A percentile compares a stretch with the other conserved stretches of the same genome.
These are phyloP conservation scores for Eucera pruinosa DNA, from an alignment of 2,888 invertebrate species.

Conservation along the genomic window DNA sequence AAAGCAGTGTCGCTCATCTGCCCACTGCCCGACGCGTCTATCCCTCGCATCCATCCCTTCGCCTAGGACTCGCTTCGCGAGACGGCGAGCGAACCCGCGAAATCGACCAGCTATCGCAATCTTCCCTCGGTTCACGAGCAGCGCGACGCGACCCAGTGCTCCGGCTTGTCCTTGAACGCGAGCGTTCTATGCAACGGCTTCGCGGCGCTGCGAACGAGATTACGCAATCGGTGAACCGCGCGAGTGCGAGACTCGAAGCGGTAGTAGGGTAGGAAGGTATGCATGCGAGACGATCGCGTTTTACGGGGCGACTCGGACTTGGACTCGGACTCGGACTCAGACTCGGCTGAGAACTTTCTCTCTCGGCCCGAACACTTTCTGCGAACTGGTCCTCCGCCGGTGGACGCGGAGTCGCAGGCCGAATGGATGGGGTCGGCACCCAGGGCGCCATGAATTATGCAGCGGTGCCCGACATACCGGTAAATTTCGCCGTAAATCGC, in stretches of 20 bases:
- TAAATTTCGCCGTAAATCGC: constrained; percentile 69
- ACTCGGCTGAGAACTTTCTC: constrained; percentile 51
- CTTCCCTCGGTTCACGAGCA: no score
- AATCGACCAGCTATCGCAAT: no score
- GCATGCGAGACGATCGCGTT: constrained; percentile 11
- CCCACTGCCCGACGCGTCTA: constrained; percentile 46
- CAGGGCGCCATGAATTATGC: constrained; percentile 67
- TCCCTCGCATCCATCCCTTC: neutral
- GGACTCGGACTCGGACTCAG: no score
- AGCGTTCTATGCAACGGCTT: neutral
- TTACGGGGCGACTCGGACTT: no score
- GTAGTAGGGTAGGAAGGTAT: neutral
- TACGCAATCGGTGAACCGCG: constrained; percentile 32
- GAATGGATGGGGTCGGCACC: constrained; percentile 66
- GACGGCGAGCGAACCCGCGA: no score
- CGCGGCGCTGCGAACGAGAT: neutral
- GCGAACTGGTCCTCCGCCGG: constrained; percentile 56
- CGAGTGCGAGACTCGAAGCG: no score
- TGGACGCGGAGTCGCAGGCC: constrained; percentile 53
- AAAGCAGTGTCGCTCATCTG: constrained; percentile 82
- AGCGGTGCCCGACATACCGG: constrained; percentile 66
- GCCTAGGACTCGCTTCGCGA: neutral
- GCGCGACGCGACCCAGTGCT: no score
- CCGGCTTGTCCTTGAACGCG: constrained; percentile 1
- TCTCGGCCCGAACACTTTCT: constrained; percentile 49